phyloP scores from a whole-genome alignment of 1,140 invertebrate genomes.

The Matsumurasca onukii region DNA sequence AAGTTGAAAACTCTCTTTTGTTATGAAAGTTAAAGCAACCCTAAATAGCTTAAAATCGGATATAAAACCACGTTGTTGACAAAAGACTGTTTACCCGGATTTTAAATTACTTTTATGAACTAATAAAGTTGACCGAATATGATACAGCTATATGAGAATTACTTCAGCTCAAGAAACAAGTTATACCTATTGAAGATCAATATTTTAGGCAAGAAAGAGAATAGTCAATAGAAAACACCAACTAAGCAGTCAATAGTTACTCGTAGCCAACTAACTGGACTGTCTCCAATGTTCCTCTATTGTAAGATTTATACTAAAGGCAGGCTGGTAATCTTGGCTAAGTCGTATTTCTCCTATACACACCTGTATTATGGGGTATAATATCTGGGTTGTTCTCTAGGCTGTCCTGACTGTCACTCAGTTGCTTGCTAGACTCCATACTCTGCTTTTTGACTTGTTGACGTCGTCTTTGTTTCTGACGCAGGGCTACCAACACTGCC shows the following conservation, averaged over 20 bases:
- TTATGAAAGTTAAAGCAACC: too few species aligned
- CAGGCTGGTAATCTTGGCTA: too few species aligned
- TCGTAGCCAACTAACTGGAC: neutral
- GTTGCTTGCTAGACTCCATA: slow-evolving; percentile 46
- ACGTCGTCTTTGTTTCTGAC: slow-evolving; percentile 51
- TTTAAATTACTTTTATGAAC: too few species aligned
- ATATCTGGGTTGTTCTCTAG: slow-evolving; percentile 77
- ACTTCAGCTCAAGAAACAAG: too few species aligned
- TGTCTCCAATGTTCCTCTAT: neutral
- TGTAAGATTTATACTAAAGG: neutral
- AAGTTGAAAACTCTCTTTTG: too few species aligned
- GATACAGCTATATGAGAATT: too few species aligned
- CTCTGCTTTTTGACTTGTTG: slow-evolving; percentile 17
- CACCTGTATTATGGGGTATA: slow-evolving; percentile 69
- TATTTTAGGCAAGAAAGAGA: too few species aligned
- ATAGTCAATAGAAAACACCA: neutral
- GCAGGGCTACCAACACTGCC: slow-evolving; percentile 67
- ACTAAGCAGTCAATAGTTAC: neutral
- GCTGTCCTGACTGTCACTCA: slow-evolving; percentile 60
- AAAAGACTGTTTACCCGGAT: too few species aligned
- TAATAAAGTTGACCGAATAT: too few species aligned
- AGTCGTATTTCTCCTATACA: slow-evolving; percentile 34
- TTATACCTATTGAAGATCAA: too few species aligned
- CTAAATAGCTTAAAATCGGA: too few species aligned
- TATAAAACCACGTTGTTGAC: too few species aligned